phyloP scores from a whole-genome alignment of 92 coral and sea anemone genomes.

The Porites cylindrica region DNA sequence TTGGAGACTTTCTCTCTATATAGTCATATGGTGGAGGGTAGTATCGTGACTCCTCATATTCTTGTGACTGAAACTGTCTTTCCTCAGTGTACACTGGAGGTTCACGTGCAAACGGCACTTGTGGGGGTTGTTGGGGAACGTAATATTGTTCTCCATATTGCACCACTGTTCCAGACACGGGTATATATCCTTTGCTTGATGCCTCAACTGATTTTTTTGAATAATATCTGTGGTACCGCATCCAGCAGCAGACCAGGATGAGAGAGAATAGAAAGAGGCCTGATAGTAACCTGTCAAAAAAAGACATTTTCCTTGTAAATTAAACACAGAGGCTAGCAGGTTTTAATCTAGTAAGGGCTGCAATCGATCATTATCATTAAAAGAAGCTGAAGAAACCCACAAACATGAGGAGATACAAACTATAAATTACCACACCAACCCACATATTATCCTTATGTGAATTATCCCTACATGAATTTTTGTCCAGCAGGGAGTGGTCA shows the following conservation, averaged over 20 bases:
- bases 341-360: too few species aligned
- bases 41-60: slow-evolving; percentile 35
- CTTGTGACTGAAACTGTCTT: slow-evolving; percentile 34
- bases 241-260: slow-evolving; percentile 76
- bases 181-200: slow-evolving; percentile 58
- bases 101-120: slow-evolving; percentile 46
- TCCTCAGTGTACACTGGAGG: slow-evolving; percentile 18
- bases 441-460: too few species aligned
- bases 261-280: slow-evolving; percentile 73
- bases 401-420: too few species aligned
- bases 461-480: too few species aligned
- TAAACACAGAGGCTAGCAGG: background rate
- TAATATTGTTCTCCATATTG: slow-evolving; percentile 70
- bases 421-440: too few species aligned
- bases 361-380: too few species aligned
- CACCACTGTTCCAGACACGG: slow-evolving; percentile 62
- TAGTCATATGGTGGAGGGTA: slow-evolving; percentile 81
- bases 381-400: too few species aligned
- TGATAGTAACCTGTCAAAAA: slow-evolving; percentile 65
- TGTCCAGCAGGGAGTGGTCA: too few species aligned
- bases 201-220: slow-evolving; percentile 47
- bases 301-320: background rate
- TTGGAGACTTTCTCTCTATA: slow-evolving; percentile 78
- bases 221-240: slow-evolving; percentile 62
- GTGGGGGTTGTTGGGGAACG: slow-evolving; percentile 80